Evolutionary conservation across 2,888 invertebrate species (phyloP), one percentile per base, ranked within the genome.

Genomic region (Hydraecia micacea): DNA sequence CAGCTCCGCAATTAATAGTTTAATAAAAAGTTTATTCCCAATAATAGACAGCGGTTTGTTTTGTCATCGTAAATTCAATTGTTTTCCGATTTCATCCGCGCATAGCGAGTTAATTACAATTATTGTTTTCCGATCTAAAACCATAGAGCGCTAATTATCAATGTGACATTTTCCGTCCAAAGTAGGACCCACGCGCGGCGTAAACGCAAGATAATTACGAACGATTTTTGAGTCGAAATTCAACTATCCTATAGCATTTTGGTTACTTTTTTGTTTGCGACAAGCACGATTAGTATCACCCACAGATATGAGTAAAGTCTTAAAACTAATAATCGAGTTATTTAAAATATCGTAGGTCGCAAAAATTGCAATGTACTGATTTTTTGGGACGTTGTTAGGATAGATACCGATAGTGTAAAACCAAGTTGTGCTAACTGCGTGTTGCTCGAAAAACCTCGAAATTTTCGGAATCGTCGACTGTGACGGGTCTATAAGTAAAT

Each of bases 71-170:
- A 36, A 5, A n/a, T 49, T 80, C 39, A 73, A 79, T 80, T 73
- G 80, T 80, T 80, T 79, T 80, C 73, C 73, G 9, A 79, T 79
- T 70, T n/a, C 28, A 80, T 58, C 25, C 49, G 49, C 72, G 36
- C 63, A 55, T 67, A 36, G 32, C 67, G 32, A 55, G 67, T 80
- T 66, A 67, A 80, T 73, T 66, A 70, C 39, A 67, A 67, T 77
- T 39, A 55, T 73, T 80, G 81, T 68, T 55, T 74, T 55, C 81
- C 60, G 46, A 46, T 68, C 73, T 67, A 73, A 80, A 69, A 55
- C 36, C 36, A 73, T 65, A 49, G 21, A 52, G 3, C 11, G 36
- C 18, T 67, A 73, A 79, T 72, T 67, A 67, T 15, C 42, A n/a
- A n/a, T 75, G 52, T 32, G 63, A 52, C 6, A 63, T 28, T 75